A percentile compares a stretch with the other conserved stretches of the same genome.
phyloP scores from a whole-genome alignment of 2,113 vertebrate species.

The Patagioenas fasciata region DNA sequence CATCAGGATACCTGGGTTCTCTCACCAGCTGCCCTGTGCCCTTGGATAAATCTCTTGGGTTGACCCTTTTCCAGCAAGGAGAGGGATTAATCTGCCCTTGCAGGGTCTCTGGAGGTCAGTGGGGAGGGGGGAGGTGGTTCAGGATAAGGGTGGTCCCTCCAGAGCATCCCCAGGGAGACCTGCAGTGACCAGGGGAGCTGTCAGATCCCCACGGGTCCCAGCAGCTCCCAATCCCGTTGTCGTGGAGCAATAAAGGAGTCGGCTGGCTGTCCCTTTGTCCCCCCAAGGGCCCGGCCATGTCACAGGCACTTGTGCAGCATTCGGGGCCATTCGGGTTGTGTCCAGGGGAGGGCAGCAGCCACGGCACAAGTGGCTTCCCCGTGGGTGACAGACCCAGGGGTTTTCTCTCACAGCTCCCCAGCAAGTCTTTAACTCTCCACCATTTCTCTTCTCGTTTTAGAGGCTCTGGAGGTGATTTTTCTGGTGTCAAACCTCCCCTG shows the following conservation, averaged over 20 bases:
- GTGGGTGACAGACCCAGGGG: neutral
- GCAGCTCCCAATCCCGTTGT: neutral
- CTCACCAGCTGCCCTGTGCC: neutral
- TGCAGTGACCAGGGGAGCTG: neutral
- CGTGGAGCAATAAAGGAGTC: neutral
- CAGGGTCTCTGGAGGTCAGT: neutral
- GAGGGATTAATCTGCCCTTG: neutral
- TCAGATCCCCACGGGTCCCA: neutral
- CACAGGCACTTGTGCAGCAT: neutral
- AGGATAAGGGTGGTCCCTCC: neutral
- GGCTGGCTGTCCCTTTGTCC: neutral
- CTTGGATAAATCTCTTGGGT: neutral
- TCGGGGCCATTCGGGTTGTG: neutral
- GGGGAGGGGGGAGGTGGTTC: neutral
- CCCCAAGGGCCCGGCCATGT: rapidly evolving
- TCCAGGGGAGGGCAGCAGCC: neutral
- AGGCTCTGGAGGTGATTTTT: constrained; percentile 78
- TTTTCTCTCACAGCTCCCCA: neutral
- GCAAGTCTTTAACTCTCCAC: neutral
- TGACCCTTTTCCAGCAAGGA: neutral
- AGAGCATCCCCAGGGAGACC: neutral
- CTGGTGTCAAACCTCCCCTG: constrained; percentile 2
- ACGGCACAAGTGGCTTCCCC: neutral
- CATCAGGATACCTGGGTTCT: neutral
- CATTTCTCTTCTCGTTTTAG: constrained; percentile 39